Evolutionary conservation across 2,797 vertebrate species (phyloP).

Genomic region (Hirundo rustica): DNA sequence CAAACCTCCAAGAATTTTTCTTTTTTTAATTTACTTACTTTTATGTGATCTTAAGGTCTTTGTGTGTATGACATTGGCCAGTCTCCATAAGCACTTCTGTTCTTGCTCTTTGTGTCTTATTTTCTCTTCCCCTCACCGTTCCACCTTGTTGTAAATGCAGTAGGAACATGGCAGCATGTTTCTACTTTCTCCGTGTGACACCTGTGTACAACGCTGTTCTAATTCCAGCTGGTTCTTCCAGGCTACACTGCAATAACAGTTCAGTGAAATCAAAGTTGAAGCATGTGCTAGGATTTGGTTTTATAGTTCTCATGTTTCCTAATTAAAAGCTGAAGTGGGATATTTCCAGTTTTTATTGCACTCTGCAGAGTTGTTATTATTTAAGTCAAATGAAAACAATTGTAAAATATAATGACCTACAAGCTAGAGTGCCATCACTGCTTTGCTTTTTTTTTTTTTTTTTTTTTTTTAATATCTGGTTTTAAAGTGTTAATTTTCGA

Average conservation of each 20-base stretch:
- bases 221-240: background rate
- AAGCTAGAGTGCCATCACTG: background rate
- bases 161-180: background rate
- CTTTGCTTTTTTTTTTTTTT: background rate
- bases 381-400: background rate
- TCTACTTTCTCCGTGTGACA: background rate
- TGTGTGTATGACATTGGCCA: background rate
- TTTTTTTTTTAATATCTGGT: background rate
- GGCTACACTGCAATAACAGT: background rate
- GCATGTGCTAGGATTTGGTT: background rate
- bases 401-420: background rate
- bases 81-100: background rate
- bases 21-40: background rate
- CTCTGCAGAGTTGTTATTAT: background rate
- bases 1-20: background rate
- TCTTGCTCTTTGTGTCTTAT: background rate
- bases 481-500: background rate
- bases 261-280: background rate
- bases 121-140: background rate
- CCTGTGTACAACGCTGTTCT: background rate
- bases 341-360: background rate
- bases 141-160: background rate
- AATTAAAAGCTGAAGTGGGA: background rate
- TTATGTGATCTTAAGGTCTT: background rate
- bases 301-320: background rate